Base-by-base conservation (phyloP, 2,113 vertebrate species). In the Noctilio leporinus region DNA sequence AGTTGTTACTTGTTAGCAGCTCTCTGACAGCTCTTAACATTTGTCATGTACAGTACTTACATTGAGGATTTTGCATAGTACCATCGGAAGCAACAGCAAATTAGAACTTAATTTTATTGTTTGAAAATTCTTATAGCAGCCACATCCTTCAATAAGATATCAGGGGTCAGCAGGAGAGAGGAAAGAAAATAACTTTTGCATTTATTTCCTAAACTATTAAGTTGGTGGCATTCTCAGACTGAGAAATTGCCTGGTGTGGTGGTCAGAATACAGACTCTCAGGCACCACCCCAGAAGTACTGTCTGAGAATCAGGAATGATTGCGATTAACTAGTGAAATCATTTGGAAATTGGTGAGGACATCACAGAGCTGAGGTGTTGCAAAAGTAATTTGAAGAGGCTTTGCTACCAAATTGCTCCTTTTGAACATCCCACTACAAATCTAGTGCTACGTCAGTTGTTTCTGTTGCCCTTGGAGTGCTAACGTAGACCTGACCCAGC, bases 391-490 rank as follows among this genome's bases (percentile, higher is more conserved):
- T 94, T 49, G 38, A 76, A 84, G 22, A 73, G 59, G 9, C 43
- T 55, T 80, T 75, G 38, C 69, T 75, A 76, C 51, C 57, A 83
- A 28, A 26, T 89, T 38, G 9, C 49, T 92, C 45, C 35, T 91
- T 67, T 5, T 88, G 33, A 87, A 84, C 30, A 62, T 72, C 16
- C 19, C 4, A n/a, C n/a, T 26, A 10, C n/a, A 47, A n/a, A 92
- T 47, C 45, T 40, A 47, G 28, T 72, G 30, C 75, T 69, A 3
- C 28, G 24, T 87, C 30, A 45, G 14, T 89, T 11, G 65, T 77
- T 93, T 95, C 47, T 57, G 19, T 67, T 93, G 89, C 80, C 86
- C 93, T 94, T 96, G 80, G 86, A 89, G 47, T 92, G 57, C 70
- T 96, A 81, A 89, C 55, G 69, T 78, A 84, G 84, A 70, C 86